These are phyloP conservation scores for Adoxophyes honmai DNA, from an alignment of 1,140 invertebrate species.

Conservation along the genomic window DNA sequence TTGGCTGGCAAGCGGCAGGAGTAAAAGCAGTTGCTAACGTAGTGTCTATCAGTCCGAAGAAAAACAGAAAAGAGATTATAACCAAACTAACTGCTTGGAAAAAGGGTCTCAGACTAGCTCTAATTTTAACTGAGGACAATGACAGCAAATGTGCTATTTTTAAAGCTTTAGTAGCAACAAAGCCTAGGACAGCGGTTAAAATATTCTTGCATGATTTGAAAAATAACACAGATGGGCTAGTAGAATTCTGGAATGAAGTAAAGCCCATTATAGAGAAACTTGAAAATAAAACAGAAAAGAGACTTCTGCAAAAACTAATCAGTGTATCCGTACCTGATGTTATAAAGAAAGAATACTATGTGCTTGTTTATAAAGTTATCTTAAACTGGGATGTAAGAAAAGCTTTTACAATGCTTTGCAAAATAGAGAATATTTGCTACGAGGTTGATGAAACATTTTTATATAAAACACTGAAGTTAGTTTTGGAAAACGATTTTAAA, in stretches of 20 bases:
- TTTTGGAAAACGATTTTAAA: conserved; percentile 4
- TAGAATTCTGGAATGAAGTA: conserved; percentile 33
- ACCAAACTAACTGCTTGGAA: background rate
- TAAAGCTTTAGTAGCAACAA: conserved; percentile 14
- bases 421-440: conserved; percentile 31
- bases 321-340: conserved; percentile 25
- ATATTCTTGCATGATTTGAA: conserved; percentile 23
- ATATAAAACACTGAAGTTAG: background rate
- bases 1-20: conserved; percentile 33
- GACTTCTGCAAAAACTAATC: conserved; percentile 15
- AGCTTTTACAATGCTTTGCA: conserved; percentile 19
- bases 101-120: conserved; percentile 23
- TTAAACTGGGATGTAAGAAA: conserved; percentile 24
- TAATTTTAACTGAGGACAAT: conserved; percentile 16
- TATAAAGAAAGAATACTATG: conserved; percentile 41
- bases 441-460: conserved; percentile 33
- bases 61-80: background rate
- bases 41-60: conserved; percentile 25
- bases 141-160: background rate
- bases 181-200: conserved; percentile 34
- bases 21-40: conserved; percentile 43
- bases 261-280: conserved; percentile 28
- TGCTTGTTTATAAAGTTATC: conserved; percentile 26
- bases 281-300: background rate
- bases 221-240: conserved; percentile 14